Conservation (phyloP, 2,797 vertebrate species). For the Neolamprologus multifasciatus region DNA sequence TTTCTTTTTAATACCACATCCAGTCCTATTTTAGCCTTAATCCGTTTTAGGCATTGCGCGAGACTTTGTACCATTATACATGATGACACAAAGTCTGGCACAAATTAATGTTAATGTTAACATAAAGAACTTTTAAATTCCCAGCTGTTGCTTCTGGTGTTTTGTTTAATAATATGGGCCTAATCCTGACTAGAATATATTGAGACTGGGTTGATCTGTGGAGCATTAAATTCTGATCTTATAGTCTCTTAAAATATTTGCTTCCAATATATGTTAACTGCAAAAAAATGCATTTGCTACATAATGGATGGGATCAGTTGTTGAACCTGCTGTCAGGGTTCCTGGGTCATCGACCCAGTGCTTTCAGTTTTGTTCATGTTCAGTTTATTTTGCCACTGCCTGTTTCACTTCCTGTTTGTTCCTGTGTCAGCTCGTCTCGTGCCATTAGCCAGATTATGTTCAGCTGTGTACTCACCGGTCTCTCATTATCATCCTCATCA, state of each 20-base stretch:
- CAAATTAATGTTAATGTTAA: not conserved
- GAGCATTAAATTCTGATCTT: not conserved
- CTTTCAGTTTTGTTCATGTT: too few relatives aligned
- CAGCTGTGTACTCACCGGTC: too few relatives aligned
- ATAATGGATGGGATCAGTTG: not conserved
- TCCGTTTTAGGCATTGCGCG: not conserved
- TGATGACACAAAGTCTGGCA: not conserved
- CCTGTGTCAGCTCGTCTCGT: too few relatives aligned
- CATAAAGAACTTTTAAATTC: not conserved
- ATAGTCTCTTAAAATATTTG: not conserved
- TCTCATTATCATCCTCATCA: too few relatives aligned
- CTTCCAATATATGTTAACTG: not conserved
- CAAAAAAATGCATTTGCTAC: not conserved
- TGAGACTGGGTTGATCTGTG: not conserved
- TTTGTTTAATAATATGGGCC: not conserved
- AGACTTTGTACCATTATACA: not conserved
- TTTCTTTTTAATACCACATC: conserved; percentile 12
- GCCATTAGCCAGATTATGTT: too few relatives aligned
- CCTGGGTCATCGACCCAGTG: too few relatives aligned
- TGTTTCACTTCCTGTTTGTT: too few relatives aligned
- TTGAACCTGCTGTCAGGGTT: not conserved
- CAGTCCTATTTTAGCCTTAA: conserved; percentile 30
- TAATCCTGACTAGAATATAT: not conserved
- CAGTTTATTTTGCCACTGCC: too few relatives aligned
- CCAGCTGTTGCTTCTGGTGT: not conserved